Percentiles rank a stretch among this genome's conserved stretches.
phyloP scores from a whole-genome alignment of 2,888 invertebrate species.

The Labia minor region DNA sequence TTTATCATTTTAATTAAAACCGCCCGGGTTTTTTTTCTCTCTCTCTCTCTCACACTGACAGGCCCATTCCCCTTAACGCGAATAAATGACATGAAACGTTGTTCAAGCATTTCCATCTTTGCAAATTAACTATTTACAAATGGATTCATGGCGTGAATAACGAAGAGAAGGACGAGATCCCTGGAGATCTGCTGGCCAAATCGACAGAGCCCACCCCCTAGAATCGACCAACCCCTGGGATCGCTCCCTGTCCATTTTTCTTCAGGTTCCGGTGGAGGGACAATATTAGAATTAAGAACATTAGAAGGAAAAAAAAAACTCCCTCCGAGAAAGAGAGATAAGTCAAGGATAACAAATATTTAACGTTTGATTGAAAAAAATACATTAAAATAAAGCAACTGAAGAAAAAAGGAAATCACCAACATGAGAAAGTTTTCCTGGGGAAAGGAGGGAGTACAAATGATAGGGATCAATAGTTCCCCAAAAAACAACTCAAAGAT shows the following conservation, averaged over 20 bases:
- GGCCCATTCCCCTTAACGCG: background rate
- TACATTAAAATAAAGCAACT: no score
- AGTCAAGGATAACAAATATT: no score
- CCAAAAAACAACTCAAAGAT: no score
- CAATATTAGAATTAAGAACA: background rate
- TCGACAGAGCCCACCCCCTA: background rate
- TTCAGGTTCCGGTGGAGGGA: background rate
- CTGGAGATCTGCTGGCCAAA: background rate
- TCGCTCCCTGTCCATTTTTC: background rate
- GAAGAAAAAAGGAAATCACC: no score
- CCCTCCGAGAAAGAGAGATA: background rate
- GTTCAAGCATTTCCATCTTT: background rate
- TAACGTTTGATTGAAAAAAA: no score
- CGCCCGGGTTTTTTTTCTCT: background rate
- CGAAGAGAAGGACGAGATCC: background rate
- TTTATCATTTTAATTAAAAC: constrained; percentile 39
- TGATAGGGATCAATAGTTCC: no score
- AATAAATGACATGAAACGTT: background rate
- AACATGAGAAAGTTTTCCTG: no score
- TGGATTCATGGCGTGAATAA: background rate
- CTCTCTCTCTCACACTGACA: background rate
- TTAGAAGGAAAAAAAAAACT: background rate
- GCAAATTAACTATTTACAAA: background rate
- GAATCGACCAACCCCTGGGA: background rate
- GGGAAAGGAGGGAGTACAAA: no score